Percentiles rank a stretch among this genome's conserved stretches.
phyloP scores from a whole-genome alignment of 2,113 vertebrate genomes.

The Tylochromis polylepis region DNA sequence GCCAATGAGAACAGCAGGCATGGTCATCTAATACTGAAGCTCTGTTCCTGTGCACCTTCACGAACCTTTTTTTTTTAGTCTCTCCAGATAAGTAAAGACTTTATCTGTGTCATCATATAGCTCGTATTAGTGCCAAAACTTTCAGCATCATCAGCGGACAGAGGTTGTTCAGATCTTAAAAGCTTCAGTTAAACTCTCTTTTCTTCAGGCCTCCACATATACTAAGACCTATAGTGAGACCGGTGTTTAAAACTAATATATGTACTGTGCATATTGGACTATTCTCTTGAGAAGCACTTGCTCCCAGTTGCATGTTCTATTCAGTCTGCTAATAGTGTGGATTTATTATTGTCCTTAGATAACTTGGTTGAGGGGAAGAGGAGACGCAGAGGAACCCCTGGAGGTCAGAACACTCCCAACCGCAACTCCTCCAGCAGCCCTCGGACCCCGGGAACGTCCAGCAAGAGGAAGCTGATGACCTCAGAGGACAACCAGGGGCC shows the following conservation, averaged over 20 bases:
- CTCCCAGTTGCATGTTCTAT: background rate
- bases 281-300: background rate
- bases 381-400: constrained; percentile 77
- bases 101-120: rapidly evolving
- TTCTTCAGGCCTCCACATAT: background rate
- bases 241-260: background rate
- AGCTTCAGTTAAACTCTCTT: too few species aligned
- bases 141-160: background rate
- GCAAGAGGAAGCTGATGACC: constrained; percentile 84
- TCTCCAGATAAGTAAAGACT: background rate
- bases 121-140: background rate
- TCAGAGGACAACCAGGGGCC: constrained; percentile 80
- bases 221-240: background rate
- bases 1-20: background rate
- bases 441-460: constrained; percentile 67
- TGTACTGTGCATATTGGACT: background rate
- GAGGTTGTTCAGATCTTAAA: too few species aligned
- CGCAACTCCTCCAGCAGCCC: constrained; percentile 72
- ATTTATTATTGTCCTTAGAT: constrained; percentile 66
- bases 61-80: too few species aligned
- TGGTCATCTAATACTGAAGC: background rate
- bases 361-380: constrained; percentile 97
- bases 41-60: background rate
- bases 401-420: constrained; percentile 65
- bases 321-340: background rate